These are phyloP conservation scores for Sarotherodon lohbergeri DNA, from an alignment of 2,113 vertebrate species.

Conservation along the genomic window DNA sequence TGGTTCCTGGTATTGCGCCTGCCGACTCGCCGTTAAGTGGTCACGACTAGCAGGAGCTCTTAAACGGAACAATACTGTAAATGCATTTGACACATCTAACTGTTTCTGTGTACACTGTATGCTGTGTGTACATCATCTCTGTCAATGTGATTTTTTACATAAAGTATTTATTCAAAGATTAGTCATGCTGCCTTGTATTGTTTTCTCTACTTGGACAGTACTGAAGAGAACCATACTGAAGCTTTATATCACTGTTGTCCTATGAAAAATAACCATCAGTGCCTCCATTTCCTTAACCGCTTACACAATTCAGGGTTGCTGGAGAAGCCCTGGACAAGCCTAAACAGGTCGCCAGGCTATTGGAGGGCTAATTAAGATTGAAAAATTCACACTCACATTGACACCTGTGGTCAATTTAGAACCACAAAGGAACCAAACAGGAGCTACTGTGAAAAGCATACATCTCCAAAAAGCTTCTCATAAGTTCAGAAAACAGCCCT, in stretches of 20 bases:
- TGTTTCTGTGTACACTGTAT: not conserved
- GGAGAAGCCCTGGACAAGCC: not conserved
- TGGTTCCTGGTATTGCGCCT: not conserved
- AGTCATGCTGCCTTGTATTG: not conserved
- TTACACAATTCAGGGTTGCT: not conserved
- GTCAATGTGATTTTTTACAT: not conserved
- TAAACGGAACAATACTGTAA: not conserved
- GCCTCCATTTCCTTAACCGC: not conserved
- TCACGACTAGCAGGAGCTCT: not conserved
- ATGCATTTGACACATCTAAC: not conserved
- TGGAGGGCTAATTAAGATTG: not conserved
- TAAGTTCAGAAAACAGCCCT: not conserved
- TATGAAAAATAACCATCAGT: not conserved
- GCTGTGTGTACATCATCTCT: not conserved
- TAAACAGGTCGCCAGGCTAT: not conserved
- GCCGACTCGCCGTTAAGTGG: not conserved
- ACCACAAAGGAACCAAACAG: not conserved
- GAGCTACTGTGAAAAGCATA: not conserved
- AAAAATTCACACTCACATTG: not conserved
- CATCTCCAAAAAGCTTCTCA: not conserved
- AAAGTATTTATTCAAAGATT: not conserved
- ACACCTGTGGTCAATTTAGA: not conserved
- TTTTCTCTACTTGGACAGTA: not conserved
- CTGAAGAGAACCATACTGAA: not conserved
- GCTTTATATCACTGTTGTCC: not conserved